Conservation (phyloP, 2,797 vertebrate species). For the Lepus townsendii region DNA sequence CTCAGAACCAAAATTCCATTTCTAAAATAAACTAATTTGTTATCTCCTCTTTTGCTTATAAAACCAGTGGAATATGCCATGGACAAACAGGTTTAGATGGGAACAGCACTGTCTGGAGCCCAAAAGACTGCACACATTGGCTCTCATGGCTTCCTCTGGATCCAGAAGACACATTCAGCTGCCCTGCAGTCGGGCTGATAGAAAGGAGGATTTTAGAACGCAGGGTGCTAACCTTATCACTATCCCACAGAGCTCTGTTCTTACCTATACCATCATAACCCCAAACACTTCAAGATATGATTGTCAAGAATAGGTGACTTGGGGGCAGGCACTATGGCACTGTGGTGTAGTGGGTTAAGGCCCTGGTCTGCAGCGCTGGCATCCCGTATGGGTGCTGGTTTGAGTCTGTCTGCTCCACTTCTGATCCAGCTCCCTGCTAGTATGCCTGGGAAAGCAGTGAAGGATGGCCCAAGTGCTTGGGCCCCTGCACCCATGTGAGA, state of each 20-base stretch:
- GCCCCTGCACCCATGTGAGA: too few species aligned
- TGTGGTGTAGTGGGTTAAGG: too few species aligned
- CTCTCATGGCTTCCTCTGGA: not conserved
- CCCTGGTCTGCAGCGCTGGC: too few species aligned
- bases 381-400: too few species aligned
- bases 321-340: too few species aligned
- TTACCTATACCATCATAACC: not conserved
- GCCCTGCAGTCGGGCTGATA: not conserved
- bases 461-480: too few species aligned
- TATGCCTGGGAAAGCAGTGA: too few species aligned
- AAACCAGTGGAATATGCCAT: not conserved
- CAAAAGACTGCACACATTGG: not conserved
- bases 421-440: too few species aligned
- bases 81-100: not conserved
- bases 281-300: conserved; percentile 15
- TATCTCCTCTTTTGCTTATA: conserved; percentile 28
- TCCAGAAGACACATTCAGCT: not conserved
- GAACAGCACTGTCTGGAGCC: not conserved
- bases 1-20: conserved; percentile 39
- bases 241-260: conserved; percentile 29
- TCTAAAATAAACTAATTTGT: conserved; percentile 43
- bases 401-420: too few species aligned
- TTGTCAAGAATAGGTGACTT: not conserved
- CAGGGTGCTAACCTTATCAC: not conserved
- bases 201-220: not conserved